A percentile compares a stretch with the other conserved stretches of the same genome.
These are phyloP conservation scores for Clamator glandarius DNA, from an alignment of 2,797 vertebrate species.

Conservation along the genomic window DNA sequence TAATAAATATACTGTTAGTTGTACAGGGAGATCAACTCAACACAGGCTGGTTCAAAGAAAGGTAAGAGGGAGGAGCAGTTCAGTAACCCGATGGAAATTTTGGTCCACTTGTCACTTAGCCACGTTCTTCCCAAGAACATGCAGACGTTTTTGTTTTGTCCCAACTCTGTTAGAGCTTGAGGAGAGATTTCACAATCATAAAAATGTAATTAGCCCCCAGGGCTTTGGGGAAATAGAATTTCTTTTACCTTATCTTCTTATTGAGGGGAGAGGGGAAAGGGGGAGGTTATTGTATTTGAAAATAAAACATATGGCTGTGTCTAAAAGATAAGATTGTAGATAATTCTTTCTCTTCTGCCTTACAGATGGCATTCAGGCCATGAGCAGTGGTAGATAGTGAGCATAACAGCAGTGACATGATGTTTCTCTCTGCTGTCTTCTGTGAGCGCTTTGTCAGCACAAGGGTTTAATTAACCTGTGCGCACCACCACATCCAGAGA, in stretches of 20 bases:
- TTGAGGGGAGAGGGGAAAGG: neutral
- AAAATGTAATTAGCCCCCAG: neutral
- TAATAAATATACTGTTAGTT: neutral
- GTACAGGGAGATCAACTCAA: neutral
- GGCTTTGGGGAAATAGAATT: neutral
- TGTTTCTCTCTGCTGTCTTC: neutral
- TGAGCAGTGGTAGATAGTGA: neutral
- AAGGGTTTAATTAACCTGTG: neutral
- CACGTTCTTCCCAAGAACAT: neutral
- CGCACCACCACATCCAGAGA: neutral
- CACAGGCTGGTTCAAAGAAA: neutral
- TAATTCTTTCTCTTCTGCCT: neutral
- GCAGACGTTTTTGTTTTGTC: neutral
- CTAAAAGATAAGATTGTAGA: neutral
- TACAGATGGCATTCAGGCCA: accelerated
- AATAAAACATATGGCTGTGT: conserved; percentile 4
- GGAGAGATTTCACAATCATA: conserved; percentile 27
- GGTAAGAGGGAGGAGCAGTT: neutral
- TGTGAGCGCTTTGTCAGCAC: neutral
- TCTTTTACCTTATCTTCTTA: neutral
- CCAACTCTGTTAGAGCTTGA: neutral
- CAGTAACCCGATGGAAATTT: neutral
- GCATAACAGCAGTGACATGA: neutral
- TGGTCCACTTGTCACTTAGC: neutral
- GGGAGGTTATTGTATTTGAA: neutral